Evolutionary conservation across 37 sponge, comb jelly and placozoan species (phyloP), one percentile per base, ranked within the genome.

Genomic region (Bolinopsis microptera): DNA sequence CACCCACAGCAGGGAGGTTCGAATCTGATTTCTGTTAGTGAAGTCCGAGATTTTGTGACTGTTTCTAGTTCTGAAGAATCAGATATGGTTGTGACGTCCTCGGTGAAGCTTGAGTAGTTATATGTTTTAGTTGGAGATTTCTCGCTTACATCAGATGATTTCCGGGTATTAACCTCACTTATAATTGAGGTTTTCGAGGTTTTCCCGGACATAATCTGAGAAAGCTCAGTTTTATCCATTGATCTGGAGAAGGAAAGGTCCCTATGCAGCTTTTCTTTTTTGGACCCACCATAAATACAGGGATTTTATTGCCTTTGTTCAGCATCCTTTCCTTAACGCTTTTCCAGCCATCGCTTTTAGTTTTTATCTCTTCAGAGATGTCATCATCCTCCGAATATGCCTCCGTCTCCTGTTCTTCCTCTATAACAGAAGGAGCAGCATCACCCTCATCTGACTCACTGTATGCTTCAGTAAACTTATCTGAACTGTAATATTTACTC

Each of bases 341-440:
- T 21, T 38, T 86, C 90, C 90, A 86, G n/a, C 35, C 35, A 86
- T 86, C 90, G 39, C 48, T 21, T 30, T 86, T 38, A 22, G 5
- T n/a, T 9, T 41, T 34, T 18, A 86, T 39, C 1, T 86, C 90
- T 27, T 86, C 90, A 23, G 40, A 28, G 9, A 86, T 86, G 13
- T 86, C 90, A 21, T 86, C 90, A 48, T 72, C 26, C 26, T 72
- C n/a, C 3, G 75, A 72, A 16, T 18, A n/a, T 1, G 3, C 61
- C 23, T 22, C 41, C 18, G 37, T 48, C 27, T 86, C 90, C 40
- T 86, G 48, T n/a, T 40, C 90, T n/a, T 86, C 26, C 34, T 28
- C 34, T 8, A 3, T 34, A 1, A 8, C 8, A 30, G 90, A 39
- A 2, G 26, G 48, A 13, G 24, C 61, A 34, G 31, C 26, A 3